Evolutionary conservation across 1,140 invertebrate genomes (phyloP), one percentile per base, ranked within the genome.

Genomic region (Hycleus cichorii): DNA sequence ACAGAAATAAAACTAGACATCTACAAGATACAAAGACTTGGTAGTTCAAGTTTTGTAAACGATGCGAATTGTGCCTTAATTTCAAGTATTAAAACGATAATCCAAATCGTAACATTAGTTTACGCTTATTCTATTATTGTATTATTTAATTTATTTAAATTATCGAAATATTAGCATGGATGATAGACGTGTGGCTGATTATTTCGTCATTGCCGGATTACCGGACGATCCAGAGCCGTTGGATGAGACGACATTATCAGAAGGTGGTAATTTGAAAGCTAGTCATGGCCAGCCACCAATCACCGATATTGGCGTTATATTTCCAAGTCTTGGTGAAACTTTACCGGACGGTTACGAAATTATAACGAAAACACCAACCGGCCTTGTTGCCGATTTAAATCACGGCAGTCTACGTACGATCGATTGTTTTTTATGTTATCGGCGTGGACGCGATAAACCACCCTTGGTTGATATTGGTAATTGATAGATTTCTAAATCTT

Each of bases 131-230:
- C 10, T 7, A 48, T 48, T 43, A 40, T 56, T 61, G 59, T 61
- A 54, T 54, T 49, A 57, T 61, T 57, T 24, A 57, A 48, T 38
- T 48, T 57, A 54, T 51, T 18, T 46, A 46, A 27, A 9, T 39
- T 39, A 39, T 38, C n/a, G 32, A 40, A 57, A 11, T 4, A 47
- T 44, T 49, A 51, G 49, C 50, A 91, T 91, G 89, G 89, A 91
- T 69, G 89, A 91, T 67, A 78, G 87, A 69, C 80, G 87, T 73
- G 86, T 92, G 48, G 89, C 88, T 12, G 89, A 99, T 77, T 98
- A 98, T 77, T 98, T 99, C 82, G 94, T 99, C 57, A 89, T 99
- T 40, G 95, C 95, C 71, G 96, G 96, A 11, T 78, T 98, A 69
- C 88, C 91, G 7, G 87, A 89, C 38, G 82, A 90, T 72, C 81